phyloP scores from a whole-genome alignment of 2,113 vertebrate species.

The western clawed frog (Xenopus tropicalis) region UCB_Xtro_10.0 CM004447.2:88292001-88292500 shows the following conservation, averaged over 20 bases:
- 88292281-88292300: not conserved
- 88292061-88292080: no score
- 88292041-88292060: no score
- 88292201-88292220: not conserved
- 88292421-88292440: constrained; percentile 2
- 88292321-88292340: not conserved
- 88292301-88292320: not conserved
- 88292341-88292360: constrained; percentile 1
- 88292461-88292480: constrained; percentile 13
- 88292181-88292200: no score
- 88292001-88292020: no score
- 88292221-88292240: not conserved
- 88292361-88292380: constrained; percentile 14
- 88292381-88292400: constrained; percentile 7
- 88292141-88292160: no score
- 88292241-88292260: not conserved
- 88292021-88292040: no score
- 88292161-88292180: no score
- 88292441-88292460: constrained; percentile 3
- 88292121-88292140: no score
- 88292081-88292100: no score
- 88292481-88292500: constrained; percentile 9
- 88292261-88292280: not conserved
- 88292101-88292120: no score
- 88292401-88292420: constrained; percentile 9